Evolutionary conservation across 2,113 vertebrate genomes (phyloP).

Genomic region (Peromyscus californicus): DNA sequence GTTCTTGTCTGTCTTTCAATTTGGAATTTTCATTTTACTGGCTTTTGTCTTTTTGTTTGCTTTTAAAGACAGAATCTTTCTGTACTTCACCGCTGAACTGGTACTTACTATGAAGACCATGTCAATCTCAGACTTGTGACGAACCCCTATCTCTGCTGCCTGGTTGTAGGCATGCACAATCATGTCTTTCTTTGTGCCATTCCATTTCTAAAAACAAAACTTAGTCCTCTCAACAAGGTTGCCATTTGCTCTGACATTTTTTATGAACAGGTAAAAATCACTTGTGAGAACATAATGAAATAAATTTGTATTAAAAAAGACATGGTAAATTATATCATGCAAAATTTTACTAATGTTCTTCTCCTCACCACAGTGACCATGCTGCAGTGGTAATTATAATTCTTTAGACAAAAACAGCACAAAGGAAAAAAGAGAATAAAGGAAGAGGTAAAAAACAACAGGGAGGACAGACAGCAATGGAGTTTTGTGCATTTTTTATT

Average conservation of each 20-base stretch:
- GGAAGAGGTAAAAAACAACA: background rate
- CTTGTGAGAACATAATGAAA: background rate
- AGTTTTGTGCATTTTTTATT: background rate
- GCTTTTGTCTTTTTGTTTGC: background rate
- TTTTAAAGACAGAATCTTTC: background rate
- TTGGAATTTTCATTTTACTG: background rate
- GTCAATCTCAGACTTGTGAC: background rate
- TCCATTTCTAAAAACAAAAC: background rate
- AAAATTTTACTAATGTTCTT: background rate
- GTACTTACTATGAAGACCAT: background rate
- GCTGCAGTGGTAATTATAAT: background rate
- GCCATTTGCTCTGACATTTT: background rate
- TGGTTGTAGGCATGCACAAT: background rate
- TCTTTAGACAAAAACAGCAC: conserved; percentile 35
- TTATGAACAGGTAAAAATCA: background rate
- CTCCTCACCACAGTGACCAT: too few relatives aligned
- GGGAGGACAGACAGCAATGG: background rate
- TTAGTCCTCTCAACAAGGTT: background rate
- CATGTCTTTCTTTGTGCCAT: background rate
- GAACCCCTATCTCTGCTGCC: background rate
- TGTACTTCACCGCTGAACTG: background rate
- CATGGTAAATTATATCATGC: background rate
- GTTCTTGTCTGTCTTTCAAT: too few relatives aligned
- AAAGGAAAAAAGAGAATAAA: background rate
- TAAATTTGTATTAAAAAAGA: background rate